Evolutionary conservation across 2,113 vertebrate genomes (phyloP).

Genomic region (Cricetomys ansorgei): DNA sequence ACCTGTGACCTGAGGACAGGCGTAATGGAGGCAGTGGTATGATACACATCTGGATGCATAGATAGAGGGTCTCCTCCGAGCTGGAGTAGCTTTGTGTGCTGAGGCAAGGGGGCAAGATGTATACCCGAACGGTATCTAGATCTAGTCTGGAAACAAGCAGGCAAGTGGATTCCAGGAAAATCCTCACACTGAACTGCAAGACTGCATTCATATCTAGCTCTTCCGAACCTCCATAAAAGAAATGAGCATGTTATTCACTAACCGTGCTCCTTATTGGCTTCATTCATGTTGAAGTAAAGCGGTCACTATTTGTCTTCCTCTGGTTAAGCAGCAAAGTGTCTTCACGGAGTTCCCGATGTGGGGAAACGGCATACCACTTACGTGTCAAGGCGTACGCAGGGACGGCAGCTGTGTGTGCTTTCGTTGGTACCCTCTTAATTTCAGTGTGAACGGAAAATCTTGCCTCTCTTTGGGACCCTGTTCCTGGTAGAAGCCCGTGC

Average conservation of each 20-base stretch:
- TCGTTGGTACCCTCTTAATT: not conserved
- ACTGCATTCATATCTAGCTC: too few relatives aligned
- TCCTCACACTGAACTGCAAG: not conserved
- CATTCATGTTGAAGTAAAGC: not conserved
- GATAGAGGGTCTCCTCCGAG: not conserved
- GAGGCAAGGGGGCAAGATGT: not conserved
- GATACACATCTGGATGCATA: accelerated
- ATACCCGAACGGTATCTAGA: not conserved
- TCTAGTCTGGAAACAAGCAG: not conserved
- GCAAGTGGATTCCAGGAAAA: not conserved
- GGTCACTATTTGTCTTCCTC: not conserved
- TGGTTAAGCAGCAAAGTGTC: not conserved
- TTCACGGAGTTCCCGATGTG: not conserved
- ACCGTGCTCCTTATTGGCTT: not conserved
- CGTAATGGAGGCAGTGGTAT: too few relatives aligned
- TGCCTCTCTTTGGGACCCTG: not conserved
- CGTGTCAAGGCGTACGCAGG: not conserved
- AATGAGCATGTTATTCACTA: not conserved
- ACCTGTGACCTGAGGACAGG: not conserved
- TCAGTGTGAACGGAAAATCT: not conserved
- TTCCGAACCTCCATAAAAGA: not conserved
- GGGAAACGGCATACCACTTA: not conserved
- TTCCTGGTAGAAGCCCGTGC: accelerated
- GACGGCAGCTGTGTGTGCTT: not conserved
- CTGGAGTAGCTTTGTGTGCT: not conserved